These are phyloP conservation scores for Bombyx mandarina DNA, from an alignment of 1,140 invertebrate genomes.

Conservation along the genomic window DNA sequence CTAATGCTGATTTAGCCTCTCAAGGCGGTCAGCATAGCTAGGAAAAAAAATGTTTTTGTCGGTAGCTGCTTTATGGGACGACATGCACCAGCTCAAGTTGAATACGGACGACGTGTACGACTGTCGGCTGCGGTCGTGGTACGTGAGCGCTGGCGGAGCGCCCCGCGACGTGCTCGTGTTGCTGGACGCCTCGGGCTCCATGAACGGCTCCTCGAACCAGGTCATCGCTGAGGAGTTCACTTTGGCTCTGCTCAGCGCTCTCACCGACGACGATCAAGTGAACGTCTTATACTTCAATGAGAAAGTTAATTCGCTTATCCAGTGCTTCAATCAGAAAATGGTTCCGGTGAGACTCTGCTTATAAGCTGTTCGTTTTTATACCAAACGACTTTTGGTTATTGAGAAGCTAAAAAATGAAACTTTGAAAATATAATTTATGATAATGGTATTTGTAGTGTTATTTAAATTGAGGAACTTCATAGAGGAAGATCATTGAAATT, in stretches of 20 bases:
- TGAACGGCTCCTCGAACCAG: constrained; percentile 82
- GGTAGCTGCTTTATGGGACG: constrained; percentile 50
- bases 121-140: constrained; percentile 88
- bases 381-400: too few relatives aligned
- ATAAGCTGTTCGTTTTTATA: too few relatives aligned
- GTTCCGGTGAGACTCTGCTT: constrained; percentile 50
- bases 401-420: too few relatives aligned
- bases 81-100: constrained; percentile 38
- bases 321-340: constrained; percentile 50
- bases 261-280: constrained; percentile 95
- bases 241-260: constrained; percentile 89
- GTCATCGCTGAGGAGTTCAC: constrained; percentile 92
- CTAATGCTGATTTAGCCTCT: too few relatives aligned
- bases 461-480: too few relatives aligned
- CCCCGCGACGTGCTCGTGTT: constrained; percentile 94
- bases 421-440: too few relatives aligned
- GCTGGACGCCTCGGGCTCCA: constrained; percentile 91
- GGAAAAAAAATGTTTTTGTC: not conserved
- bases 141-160: constrained; percentile 91
- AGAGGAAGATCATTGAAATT: too few relatives aligned
- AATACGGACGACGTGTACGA: constrained; percentile 76
- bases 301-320: constrained; percentile 37
- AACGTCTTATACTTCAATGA: constrained; percentile 83
- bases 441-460: too few relatives aligned
- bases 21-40: too few relatives aligned